These are phyloP conservation scores for Ceuthmochares aereus DNA, from an alignment of 2,113 vertebrate species.

Conservation along the genomic window DNA sequence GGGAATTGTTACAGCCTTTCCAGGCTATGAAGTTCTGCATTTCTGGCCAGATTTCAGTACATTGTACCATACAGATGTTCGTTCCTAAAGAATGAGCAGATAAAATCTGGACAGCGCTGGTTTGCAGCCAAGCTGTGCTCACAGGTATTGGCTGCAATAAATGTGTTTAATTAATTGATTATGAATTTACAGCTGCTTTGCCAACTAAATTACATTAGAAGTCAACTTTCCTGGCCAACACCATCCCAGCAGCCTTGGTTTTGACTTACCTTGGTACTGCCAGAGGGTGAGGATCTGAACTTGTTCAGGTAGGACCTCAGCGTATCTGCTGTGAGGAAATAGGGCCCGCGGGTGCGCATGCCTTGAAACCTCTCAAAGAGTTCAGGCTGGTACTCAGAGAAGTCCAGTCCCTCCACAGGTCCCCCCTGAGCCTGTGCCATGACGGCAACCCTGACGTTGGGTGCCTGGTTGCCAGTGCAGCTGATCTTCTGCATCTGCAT, in stretches of 20 bases:
- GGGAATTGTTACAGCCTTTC: neutral
- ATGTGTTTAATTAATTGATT: neutral
- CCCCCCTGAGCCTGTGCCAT: conserved; percentile 78
- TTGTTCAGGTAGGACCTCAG: conserved; percentile 83
- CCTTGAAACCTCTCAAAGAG: conserved; percentile 81
- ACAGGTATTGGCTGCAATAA: neutral
- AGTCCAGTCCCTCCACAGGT: conserved; percentile 83
- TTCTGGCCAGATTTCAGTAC: neutral
- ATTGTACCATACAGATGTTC: neutral
- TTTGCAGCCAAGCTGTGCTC: neutral
- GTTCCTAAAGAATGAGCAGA: neutral
- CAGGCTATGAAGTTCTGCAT: neutral
- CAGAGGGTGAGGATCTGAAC: conserved; percentile 74
- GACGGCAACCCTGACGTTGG: conserved; percentile 83
- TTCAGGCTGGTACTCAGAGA: conserved; percentile 78
- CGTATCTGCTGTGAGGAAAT: conserved; percentile 79
- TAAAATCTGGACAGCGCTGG: neutral
- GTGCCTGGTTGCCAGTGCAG: conserved; percentile 82
- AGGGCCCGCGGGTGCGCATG: conserved; percentile 84
- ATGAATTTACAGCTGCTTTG: neutral
- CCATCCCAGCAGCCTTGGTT: too few species aligned
- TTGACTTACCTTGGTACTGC: conserved; percentile 83
- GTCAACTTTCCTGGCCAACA: neutral
- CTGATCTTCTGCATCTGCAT: conserved; percentile 87
- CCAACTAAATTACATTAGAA: neutral